These are phyloP conservation scores for Euura lappo DNA, from an alignment of 1,140 invertebrate genomes.

Conservation along the genomic window DNA sequence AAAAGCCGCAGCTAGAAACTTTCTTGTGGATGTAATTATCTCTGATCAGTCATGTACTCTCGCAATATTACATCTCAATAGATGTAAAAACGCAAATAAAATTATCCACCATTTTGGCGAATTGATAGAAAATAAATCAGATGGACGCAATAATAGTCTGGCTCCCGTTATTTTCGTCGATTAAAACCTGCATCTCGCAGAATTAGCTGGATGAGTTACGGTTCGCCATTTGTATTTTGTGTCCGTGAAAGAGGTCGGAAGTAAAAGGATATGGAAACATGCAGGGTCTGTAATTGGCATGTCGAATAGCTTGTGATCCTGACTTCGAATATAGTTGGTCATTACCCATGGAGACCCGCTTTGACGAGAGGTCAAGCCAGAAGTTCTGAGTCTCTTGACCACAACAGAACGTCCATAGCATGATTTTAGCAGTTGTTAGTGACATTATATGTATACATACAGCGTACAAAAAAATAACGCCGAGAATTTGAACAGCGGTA, in stretches of 20 bases:
- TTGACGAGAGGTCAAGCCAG: neutral
- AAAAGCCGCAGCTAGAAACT: neutral
- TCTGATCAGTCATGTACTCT: neutral
- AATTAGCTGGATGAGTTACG: neutral
- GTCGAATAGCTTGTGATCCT: neutral
- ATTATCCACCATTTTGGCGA: too few relatives aligned
- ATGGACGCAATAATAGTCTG: too few relatives aligned
- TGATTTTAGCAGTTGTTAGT: too few relatives aligned
- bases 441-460: too few relatives aligned
- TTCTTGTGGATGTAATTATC: neutral
- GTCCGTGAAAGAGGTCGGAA: neutral
- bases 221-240: neutral
- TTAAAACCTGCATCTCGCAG: neutral
- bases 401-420: neutral
- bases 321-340: neutral
- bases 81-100: too few relatives aligned
- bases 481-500: too few relatives aligned
- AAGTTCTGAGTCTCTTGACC: neutral
- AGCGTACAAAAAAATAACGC: too few relatives aligned
- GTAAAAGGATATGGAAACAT: neutral
- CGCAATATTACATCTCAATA: too few relatives aligned
- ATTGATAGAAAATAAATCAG: too few relatives aligned
- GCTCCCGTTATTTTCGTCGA: too few relatives aligned
- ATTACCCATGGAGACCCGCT: neutral
- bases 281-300: neutral